Evolutionary conservation across 2,797 vertebrate species (phyloP), one percentile per base, ranked within the genome.

Genomic region (Halcyon badia): DNA sequence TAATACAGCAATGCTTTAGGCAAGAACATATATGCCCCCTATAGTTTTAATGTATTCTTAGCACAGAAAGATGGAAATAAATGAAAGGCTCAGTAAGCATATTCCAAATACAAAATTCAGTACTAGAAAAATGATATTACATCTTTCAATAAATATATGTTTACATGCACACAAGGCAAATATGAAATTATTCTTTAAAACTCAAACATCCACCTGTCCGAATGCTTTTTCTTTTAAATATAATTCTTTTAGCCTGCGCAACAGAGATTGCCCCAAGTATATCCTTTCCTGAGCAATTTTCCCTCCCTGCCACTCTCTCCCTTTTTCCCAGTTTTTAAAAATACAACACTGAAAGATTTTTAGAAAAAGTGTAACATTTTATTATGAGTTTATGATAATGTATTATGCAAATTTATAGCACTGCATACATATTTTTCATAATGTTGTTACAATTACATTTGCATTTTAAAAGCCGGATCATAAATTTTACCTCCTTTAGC

Each of bases 11-110:
- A 64, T 33, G 61, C 13, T 70, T 93, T 93, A 89, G 87, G 56
- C 83, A 96, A 95, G 82, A 91, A 66, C 57, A 60, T 69, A 83
- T 33, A 69, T 87, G 90, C 77, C 93, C 88, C 73, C 92, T 95
- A 94, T 81, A 93, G 94, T 83, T 57, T 93, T 89, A 91, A 75
- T 56, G 14, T 35, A 66, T 52, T 75, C 51, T 69, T 83, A 80
- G 30, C 60, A 76, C 18, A 94, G 46, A 77, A 89, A 85, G 18
- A 41, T 48, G 21, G 42, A 87, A 83, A 95, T 56, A 75, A 90
- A 48, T n/a, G 2, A 91, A 94, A 80, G 21, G 16, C 9, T 82
- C 44, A 68, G 64, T 65, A 94, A 90, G 30, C 10, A 86, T 31
- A 83, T 56, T 5, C 33, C 66, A 87, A 90, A 82, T 3, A 78